These are phyloP conservation scores for Limenitis camilla DNA, from an alignment of 2,888 invertebrate genomes.

Conservation along the genomic window DNA sequence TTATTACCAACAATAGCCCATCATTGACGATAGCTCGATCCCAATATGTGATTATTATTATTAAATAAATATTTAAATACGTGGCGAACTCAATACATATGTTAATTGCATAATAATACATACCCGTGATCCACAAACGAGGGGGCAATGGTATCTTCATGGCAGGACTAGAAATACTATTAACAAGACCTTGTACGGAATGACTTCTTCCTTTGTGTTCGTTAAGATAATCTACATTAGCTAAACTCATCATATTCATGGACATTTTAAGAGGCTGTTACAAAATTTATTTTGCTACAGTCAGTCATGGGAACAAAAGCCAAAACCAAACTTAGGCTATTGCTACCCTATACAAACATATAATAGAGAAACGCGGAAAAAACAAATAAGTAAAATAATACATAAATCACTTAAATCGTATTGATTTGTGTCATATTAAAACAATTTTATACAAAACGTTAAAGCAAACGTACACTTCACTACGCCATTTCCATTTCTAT, in stretches of 20 bases:
- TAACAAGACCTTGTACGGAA: slow-evolving; percentile 61
- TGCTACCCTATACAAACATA: slow-evolving; percentile 32
- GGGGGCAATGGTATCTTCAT: slow-evolving; percentile 71
- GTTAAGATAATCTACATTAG: slow-evolving; percentile 39
- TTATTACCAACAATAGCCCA: too few relatives aligned
- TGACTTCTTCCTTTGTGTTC: slow-evolving; percentile 51
- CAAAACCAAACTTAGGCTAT: slow-evolving; percentile 46
- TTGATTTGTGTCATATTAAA: slow-evolving; percentile 65
- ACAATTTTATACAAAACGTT: slow-evolving; percentile 63
- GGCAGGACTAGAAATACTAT: slow-evolving; percentile 48
- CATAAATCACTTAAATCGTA: slow-evolving; percentile 53
- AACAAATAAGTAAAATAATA: slow-evolving; percentile 33
- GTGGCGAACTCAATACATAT: slow-evolving; percentile 20
- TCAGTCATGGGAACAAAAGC: slow-evolving; percentile 52
- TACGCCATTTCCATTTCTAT: slow-evolving; percentile 48
- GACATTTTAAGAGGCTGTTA: slow-evolving; percentile 38
- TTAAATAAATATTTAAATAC: too few relatives aligned
- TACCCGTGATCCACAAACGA: slow-evolving; percentile 67
- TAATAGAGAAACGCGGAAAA: slow-evolving; percentile 31
- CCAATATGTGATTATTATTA: too few relatives aligned
- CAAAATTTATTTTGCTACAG: slow-evolving; percentile 40
- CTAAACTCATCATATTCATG: slow-evolving; percentile 39
- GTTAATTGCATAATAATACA: slow-evolving; percentile 33
- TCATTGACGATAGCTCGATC: too few relatives aligned
- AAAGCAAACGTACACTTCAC: slow-evolving; percentile 53